These are phyloP conservation scores for Platycheirus rosarum DNA, from an alignment of 2,888 invertebrate genomes.

Conservation along the genomic window DNA sequence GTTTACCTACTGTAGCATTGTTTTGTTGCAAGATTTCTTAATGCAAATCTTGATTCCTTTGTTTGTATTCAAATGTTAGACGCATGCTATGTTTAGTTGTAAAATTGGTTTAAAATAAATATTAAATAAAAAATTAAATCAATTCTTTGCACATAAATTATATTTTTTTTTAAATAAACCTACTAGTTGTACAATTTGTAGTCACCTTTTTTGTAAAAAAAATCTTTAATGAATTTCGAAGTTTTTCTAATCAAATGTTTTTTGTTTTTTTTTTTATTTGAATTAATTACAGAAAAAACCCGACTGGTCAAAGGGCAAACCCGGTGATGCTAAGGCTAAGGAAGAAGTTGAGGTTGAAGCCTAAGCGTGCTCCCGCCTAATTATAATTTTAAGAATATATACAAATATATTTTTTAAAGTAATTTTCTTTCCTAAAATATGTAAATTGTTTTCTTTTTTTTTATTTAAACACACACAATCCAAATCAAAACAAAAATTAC, in stretches of 20 bases:
- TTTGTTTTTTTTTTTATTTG: slow-evolving; percentile 20
- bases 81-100: slow-evolving; percentile 61
- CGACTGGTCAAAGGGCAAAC: slow-evolving; percentile 96
- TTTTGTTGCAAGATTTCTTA: slow-evolving; percentile 56
- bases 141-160: slow-evolving; percentile 41
- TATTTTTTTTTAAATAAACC: slow-evolving; percentile 35
- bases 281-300: slow-evolving; percentile 92
- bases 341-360: slow-evolving; percentile 93
- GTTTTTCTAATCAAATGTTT: slow-evolving; percentile 9
- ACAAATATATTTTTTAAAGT: slow-evolving; percentile 81
- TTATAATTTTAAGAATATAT: slow-evolving; percentile 79
- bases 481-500: slow-evolving; percentile 75
- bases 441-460: slow-evolving; percentile 68
- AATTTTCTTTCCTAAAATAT: slow-evolving; percentile 76
- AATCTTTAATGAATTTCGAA: slow-evolving; percentile 1
- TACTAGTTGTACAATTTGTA: slow-evolving; percentile 56
- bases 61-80: slow-evolving; percentile 55
- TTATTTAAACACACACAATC: slow-evolving; percentile 75
- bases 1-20: slow-evolving; percentile 41
- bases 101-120: slow-evolving; percentile 8
- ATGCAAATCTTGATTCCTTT: slow-evolving; percentile 50
- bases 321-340: slow-evolving; percentile 93
- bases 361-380: slow-evolving; percentile 85
- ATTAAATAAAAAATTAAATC: neutral
- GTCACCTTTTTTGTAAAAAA: slow-evolving; percentile 59